A percentile compares a stretch with the other conserved stretches of the same genome.
These are phyloP conservation scores for Prenolepis imparis DNA, from an alignment of 2,888 invertebrate genomes.

Conservation along the genomic window DNA sequence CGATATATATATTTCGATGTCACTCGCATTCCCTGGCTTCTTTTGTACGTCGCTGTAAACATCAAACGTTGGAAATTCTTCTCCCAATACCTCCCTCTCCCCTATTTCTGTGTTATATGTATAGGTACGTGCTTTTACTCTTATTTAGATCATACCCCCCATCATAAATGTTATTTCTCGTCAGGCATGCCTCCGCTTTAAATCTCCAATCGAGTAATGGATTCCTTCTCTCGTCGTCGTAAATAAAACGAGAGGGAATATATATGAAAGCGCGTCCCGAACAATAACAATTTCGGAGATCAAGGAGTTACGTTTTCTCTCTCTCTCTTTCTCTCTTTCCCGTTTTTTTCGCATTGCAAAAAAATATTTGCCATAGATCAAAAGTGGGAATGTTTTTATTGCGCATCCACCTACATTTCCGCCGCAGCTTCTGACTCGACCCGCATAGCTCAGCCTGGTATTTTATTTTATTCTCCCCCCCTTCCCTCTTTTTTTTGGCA, in stretches of 20 bases:
- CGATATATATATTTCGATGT: constrained; percentile 60
- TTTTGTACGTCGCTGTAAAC: constrained; percentile 40
- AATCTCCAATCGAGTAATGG: constrained; percentile 52
- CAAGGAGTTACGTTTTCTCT: constrained; percentile 39
- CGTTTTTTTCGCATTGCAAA: constrained; percentile 11
- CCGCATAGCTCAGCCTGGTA: constrained; percentile 8
- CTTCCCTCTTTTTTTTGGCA: constrained; percentile 14
- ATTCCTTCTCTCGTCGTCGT: constrained; percentile 43
- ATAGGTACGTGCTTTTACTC: constrained; percentile 38
- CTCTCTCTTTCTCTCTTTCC: not conserved
- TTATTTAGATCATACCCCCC: constrained; percentile 35
- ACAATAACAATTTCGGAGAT: constrained; percentile 53
- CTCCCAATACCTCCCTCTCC: not conserved
- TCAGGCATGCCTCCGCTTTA: constrained; percentile 42
- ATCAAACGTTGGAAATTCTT: constrained; percentile 47
- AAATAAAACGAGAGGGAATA: constrained; percentile 24
- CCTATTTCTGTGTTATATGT: not conserved
- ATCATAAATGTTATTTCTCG: constrained; percentile 48
- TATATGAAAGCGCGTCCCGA: constrained; percentile 9
- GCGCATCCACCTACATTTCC: constrained; percentile 53
- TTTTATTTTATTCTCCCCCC: constrained; percentile 42
- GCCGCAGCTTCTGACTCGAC: constrained; percentile 52
- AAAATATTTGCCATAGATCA: constrained; percentile 57
- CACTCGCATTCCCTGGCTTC: constrained; percentile 49
- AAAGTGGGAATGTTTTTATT: constrained; percentile 55